These are phyloP conservation scores for Meiosimyza platycephala DNA, from an alignment of 2,888 invertebrate genomes.

Conservation along the genomic window DNA sequence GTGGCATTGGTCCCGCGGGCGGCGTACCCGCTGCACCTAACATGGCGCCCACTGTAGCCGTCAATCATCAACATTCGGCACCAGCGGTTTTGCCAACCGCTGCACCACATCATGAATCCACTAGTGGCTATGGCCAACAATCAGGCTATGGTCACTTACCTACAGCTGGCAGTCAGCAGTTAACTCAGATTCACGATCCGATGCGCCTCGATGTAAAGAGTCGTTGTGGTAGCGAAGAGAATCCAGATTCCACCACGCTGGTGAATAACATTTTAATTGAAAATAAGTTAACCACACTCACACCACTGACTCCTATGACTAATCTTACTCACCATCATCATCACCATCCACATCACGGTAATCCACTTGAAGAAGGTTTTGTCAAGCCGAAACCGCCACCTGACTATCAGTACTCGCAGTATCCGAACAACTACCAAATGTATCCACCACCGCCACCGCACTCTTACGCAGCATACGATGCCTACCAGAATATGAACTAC, in stretches of 20 bases:
- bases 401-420: constrained; percentile 66
- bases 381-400: constrained; percentile 67
- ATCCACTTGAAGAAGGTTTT: constrained; percentile 64
- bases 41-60: constrained; percentile 46
- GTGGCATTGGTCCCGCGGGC: constrained; percentile 22
- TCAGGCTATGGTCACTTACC: constrained; percentile 59
- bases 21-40: constrained; percentile 40
- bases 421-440: constrained; percentile 67
- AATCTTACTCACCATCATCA: constrained; percentile 59
- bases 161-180: constrained; percentile 52
- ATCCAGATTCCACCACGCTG: constrained; percentile 81
- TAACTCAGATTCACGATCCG: constrained; percentile 53
- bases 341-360: constrained; percentile 45
- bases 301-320: constrained; percentile 68
- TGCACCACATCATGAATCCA: constrained; percentile 54
- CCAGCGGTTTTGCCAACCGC: constrained; percentile 52
- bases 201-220: constrained; percentile 63
- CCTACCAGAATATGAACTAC: constrained; percentile 67
- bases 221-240: constrained; percentile 71
- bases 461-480: constrained; percentile 66
- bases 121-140: constrained; percentile 50
- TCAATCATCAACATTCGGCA: constrained; percentile 50
- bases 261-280: constrained; percentile 68
- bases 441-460: constrained; percentile 65
- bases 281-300: constrained; percentile 66